Conservation (phyloP, 2,113 vertebrate genomes). For the Carollia perspicillata region DNA sequence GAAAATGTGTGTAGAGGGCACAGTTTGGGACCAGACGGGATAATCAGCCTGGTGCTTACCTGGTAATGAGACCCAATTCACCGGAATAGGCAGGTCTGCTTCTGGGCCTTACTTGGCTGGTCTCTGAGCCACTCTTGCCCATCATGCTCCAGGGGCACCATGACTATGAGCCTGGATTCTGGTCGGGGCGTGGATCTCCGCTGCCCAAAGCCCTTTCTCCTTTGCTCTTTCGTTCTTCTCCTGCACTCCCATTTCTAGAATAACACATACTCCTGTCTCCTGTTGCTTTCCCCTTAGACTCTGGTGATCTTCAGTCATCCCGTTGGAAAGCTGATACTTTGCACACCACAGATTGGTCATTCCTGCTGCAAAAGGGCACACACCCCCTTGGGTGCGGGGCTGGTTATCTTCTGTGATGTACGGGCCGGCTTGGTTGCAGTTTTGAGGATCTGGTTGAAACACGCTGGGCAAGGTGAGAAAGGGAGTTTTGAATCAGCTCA, state of each 20-base stretch:
- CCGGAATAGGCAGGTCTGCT: neutral
- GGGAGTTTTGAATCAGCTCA: neutral
- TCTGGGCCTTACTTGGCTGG: neutral
- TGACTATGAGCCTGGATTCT: neutral
- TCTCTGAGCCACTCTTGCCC: neutral
- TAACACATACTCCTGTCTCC: neutral
- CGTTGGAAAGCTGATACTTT: neutral
- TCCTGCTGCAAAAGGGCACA: no score
- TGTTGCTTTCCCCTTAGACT: neutral
- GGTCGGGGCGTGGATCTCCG: neutral
- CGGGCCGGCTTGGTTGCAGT: neutral
- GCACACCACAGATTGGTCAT: no score
- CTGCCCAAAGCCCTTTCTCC: neutral
- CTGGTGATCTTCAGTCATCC: neutral
- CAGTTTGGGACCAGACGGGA: neutral
- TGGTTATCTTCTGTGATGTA: accelerated
- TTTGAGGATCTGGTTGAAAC: neutral
- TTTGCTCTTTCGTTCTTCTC: neutral
- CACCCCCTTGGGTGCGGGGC: neutral
- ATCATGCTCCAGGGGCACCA: accelerated
- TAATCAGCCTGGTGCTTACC: neutral
- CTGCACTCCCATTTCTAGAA: neutral
- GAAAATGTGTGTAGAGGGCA: neutral
- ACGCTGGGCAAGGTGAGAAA: neutral
- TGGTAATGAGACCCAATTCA: neutral